These are phyloP conservation scores for Pristionchus fissidentatus DNA, from an alignment of 2,888 invertebrate genomes.

Conservation along the genomic window DNA sequence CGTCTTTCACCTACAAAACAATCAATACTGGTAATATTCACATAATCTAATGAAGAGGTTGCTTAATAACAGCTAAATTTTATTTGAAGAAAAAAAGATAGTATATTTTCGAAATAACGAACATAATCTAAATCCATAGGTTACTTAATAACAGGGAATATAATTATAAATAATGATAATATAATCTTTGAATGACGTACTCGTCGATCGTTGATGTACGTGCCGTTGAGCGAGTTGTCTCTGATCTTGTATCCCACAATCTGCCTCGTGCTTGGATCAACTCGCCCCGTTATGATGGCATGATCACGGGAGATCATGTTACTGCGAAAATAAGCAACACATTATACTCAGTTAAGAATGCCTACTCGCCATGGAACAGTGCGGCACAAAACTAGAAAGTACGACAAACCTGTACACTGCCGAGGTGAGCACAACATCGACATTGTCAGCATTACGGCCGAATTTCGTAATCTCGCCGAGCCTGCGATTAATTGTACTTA, in stretches of 20 bases:
- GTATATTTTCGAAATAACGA: too few species aligned
- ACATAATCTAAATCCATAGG: background rate
- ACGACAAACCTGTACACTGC: conserved; percentile 61
- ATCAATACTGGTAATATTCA: background rate
- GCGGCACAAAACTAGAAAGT: background rate
- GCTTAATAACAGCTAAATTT: background rate
- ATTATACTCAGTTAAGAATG: background rate
- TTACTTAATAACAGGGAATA: background rate
- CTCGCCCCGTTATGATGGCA: conserved; percentile 75
- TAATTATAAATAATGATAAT: background rate
- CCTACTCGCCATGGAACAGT: too few species aligned
- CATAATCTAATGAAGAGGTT: background rate
- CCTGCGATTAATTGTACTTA: conserved; percentile 42
- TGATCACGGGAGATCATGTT: conserved; percentile 77
- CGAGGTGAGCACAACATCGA: conserved; percentile 75
- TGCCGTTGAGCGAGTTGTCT: conserved; percentile 77
- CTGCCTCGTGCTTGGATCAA: conserved; percentile 68
- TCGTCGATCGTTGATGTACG: conserved; percentile 77
- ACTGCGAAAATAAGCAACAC: conserved; percentile 51
- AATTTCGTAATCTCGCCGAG: conserved; percentile 63
- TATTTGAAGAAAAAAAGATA: too few species aligned
- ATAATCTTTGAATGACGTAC: conserved; percentile 60
- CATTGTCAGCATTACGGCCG: conserved; percentile 70
- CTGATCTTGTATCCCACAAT: conserved; percentile 72
- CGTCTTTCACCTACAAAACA: conserved; percentile 68